Evolutionary conservation across 2,113 vertebrate species (phyloP), one percentile per base, ranked within the genome.

Genomic region (Equus przewalskii): DNA sequence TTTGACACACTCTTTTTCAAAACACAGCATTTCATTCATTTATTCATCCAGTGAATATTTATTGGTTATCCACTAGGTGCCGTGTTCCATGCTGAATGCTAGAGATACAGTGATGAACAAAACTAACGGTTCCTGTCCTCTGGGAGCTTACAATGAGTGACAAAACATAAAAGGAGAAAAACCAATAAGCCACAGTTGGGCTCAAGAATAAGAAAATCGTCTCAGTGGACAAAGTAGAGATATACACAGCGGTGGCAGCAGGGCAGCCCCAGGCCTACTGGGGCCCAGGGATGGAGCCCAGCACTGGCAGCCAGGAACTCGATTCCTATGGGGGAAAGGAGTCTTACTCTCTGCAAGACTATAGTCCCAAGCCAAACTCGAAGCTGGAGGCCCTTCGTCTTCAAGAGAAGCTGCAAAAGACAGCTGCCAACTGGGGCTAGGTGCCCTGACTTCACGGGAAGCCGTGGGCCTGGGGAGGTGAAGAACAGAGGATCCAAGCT

Each of bases 111-210:
- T 10, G 21, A 69, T 51, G 15, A 91, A 62, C 54, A 70, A 91
- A 93, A 85, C 15, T n/a, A n/a, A 72, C 64, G 14, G 70, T 90
- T 79, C 28, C 64, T 72, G 28, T 72, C 56, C n/a, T 79, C 72
- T 65, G 56, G 51, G 54, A 89, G 54, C n/a, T 79, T 79, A 46
- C 30, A 65, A 44, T 67, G 30, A 84, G 36, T 79, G 46, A 51
- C 36, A 84, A 89, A 75, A 90, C 41, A 89, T 46, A 78, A 62
- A 89, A 93, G 36, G 44, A 85, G 86, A 96, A 79, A 54, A 92
- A 85, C 30, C 86, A 85, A 44, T 73, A 90, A 85, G 56, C 80
- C 46, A 51, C 41, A 80, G 73, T 65, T 65, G 49, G 3, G 30
- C 28, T 91, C 46, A 96, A 92, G 56, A 80, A 73, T 64, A 80